phyloP scores from a whole-genome alignment of 2,888 invertebrate species.

The Colostygia pectinataria region DNA sequence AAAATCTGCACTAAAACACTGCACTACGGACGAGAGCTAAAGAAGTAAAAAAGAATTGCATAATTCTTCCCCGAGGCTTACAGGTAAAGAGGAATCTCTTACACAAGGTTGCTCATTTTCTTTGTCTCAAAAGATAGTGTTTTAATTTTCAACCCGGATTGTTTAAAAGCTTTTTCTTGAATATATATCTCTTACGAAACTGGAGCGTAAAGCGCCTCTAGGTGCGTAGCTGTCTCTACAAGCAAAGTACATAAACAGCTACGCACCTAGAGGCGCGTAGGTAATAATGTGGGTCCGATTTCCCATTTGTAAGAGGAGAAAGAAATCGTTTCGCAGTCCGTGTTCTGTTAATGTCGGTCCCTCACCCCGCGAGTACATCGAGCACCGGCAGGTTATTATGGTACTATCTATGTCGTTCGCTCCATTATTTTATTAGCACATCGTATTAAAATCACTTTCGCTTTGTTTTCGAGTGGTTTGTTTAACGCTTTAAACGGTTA shows the following conservation, averaged over 20 bases:
- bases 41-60: conserved; percentile 17
- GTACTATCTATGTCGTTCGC: conserved; percentile 35
- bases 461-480: conserved; percentile 43
- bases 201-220: conserved; percentile 34
- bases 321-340: conserved; percentile 47
- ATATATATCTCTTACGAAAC: conserved; percentile 37
- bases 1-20: conserved; percentile 5
- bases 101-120: conserved; percentile 20
- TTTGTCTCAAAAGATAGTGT: conserved; percentile 33
- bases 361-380: conserved; percentile 32
- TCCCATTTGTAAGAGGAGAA: conserved; percentile 60
- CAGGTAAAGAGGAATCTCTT: conserved; percentile 24
- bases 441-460: conserved; percentile 42
- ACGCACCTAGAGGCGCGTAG: conserved; percentile 20
- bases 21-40: not conserved
- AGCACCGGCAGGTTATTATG: conserved; percentile 28
- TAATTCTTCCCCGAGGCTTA: conserved; percentile 12
- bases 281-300: conserved; percentile 59
- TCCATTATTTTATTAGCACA: conserved; percentile 37
- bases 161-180: conserved; percentile 25
- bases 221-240: conserved; percentile 20
- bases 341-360: conserved; percentile 52
- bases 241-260: conserved; percentile 24
- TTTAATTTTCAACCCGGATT: conserved; percentile 31
- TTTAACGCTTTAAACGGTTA: conserved; percentile 33